A percentile compares a stretch with the other conserved stretches of the same genome.
phyloP scores from a whole-genome alignment of 2,888 invertebrate species.

The Tanytarsus gracilentus region DNA sequence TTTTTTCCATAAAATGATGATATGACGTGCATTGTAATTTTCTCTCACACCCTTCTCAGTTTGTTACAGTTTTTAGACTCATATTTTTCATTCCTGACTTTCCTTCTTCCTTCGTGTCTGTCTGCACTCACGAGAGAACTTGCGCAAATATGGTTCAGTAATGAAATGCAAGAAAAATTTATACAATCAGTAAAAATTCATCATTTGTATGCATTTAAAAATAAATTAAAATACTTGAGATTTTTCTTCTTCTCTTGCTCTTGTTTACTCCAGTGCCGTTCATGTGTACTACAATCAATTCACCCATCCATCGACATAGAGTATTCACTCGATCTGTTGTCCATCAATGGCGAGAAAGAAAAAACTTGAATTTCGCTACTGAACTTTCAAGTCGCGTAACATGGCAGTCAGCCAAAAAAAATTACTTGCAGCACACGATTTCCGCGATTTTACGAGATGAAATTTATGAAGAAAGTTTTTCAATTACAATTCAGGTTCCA shows the following conservation, averaged over 20 bases:
- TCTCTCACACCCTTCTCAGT: too few species aligned
- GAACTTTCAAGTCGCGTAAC: too few species aligned
- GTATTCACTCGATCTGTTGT: too few species aligned
- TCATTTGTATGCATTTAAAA: conserved; percentile 28
- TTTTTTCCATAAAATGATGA: too few species aligned
- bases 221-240: conserved; percentile 28
- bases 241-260: conserved; percentile 6
- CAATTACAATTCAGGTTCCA: conserved; percentile 9
- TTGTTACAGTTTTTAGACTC: too few species aligned
- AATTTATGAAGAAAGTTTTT: conserved; percentile 17
- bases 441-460: conserved; percentile 12
- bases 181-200: conserved; percentile 13
- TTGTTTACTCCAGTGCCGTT: not conserved
- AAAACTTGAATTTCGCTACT: too few species aligned
- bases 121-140: not conserved
- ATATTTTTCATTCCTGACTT: not conserved
- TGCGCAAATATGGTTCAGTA: not conserved
- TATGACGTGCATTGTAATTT: too few species aligned
- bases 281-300: not conserved
- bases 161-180: not conserved
- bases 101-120: not conserved
- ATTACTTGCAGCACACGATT: conserved; percentile 16
- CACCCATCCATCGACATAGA: too few species aligned
- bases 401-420: not conserved
- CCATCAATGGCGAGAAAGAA: too few species aligned